A percentile compares a stretch with the other conserved stretches of the same genome.
phyloP scores from a whole-genome alignment of 2,113 vertebrate species.

The Tor tambroides region DNA sequence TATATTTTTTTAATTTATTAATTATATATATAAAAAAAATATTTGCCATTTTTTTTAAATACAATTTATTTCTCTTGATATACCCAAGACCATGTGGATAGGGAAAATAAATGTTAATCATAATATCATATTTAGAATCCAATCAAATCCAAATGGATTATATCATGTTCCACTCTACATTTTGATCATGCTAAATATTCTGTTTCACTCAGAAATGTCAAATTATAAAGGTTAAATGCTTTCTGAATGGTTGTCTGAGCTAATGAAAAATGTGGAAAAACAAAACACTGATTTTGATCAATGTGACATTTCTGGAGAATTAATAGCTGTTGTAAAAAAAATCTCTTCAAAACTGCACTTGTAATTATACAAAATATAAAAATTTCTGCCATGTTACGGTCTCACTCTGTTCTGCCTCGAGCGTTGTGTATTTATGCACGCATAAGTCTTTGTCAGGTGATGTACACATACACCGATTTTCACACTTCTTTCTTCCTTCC shows the following conservation, averaged over 20 bases:
- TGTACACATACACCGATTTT: background rate
- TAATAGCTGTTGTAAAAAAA: background rate
- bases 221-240: background rate
- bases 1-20: no score
- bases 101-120: no score
- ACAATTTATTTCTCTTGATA: no score
- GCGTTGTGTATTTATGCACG: constrained; percentile 12
- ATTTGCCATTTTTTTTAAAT: no score
- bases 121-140: no score
- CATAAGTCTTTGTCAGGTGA: background rate
- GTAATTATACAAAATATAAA: background rate
- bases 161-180: background rate
- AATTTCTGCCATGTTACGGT: background rate
- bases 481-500: background rate
- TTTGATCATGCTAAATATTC: background rate
- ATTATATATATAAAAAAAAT: no score
- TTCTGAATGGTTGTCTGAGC: background rate
- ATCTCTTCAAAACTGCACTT: background rate
- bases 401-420: background rate
- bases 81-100: no score
- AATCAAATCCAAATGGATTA: background rate
- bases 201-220: background rate
- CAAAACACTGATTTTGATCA: background rate
- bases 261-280: background rate
- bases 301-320: background rate